phyloP scores from a whole-genome alignment of 2,888 invertebrate genomes.

The Eurytoma californica region DNA sequence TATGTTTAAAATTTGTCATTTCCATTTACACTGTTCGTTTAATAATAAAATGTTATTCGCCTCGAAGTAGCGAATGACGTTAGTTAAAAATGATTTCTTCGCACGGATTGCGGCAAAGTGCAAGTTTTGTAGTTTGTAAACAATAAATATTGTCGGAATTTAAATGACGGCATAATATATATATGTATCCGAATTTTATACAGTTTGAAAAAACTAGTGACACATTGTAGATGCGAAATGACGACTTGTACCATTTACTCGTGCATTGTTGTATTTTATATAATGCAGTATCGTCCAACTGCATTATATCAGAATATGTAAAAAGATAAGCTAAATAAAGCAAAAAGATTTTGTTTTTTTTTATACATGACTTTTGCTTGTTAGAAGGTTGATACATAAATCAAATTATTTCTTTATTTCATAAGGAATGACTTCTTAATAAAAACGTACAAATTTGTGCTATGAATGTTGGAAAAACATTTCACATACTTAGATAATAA shows the following conservation, averaged over 20 bases:
- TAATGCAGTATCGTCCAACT: constrained; percentile 51
- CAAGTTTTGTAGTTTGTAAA: constrained; percentile 48
- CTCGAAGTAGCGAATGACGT: constrained; percentile 39
- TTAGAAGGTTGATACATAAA: constrained; percentile 42
- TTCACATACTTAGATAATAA: constrained; percentile 43
- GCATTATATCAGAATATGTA: constrained; percentile 51
- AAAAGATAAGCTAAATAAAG: constrained; percentile 53
- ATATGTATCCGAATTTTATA: constrained; percentile 54
- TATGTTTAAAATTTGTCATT: constrained; percentile 52
- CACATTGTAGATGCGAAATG: constrained; percentile 56
- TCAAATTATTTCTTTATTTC: constrained; percentile 50
- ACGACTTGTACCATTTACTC: constrained; percentile 56
- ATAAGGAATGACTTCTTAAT: constrained; percentile 49
- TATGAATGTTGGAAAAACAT: constrained; percentile 44
- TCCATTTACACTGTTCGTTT: constrained; percentile 51
- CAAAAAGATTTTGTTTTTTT: constrained; percentile 52
- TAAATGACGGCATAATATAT: constrained; percentile 27
- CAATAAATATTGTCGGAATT: constrained; percentile 25
- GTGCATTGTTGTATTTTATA: constrained; percentile 57
- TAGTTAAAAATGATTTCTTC: constrained; percentile 23
- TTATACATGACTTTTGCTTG: constrained; percentile 56
- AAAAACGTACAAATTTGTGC: constrained; percentile 54
- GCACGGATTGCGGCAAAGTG: constrained; percentile 26
- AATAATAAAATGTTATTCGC: constrained; percentile 44
- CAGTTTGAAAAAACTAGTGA: constrained; percentile 45